A percentile compares a stretch with the other conserved stretches of the same genome.
Conservation (phyloP, 1,140 invertebrate genomes). For the Solen grandis region DNA sequence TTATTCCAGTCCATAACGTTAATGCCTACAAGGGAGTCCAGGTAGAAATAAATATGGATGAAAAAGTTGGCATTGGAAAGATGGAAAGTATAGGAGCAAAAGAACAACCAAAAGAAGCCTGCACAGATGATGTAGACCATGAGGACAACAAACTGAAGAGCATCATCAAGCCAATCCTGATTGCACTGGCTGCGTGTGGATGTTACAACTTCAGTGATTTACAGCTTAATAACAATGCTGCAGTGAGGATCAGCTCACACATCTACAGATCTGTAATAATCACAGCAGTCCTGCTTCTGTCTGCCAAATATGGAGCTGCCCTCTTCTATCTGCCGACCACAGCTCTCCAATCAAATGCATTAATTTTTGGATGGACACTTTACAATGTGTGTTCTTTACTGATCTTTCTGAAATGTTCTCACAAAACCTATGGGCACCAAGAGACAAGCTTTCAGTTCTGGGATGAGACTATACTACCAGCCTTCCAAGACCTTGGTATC, state of each 20-base stretch:
- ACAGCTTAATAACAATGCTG: no score
- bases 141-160: not conserved
- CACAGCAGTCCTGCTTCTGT: not conserved
- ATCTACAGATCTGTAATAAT: not conserved
- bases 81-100: no score
- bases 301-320: not conserved
- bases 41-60: no score
- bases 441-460: constrained; percentile 29
- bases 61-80: no score
- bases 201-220: constrained; percentile 37
- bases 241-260: not conserved
- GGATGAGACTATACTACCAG: constrained; percentile 6
- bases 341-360: not conserved
- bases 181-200: not conserved
- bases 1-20: no score
- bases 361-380: not conserved
- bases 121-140: not conserved
- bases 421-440: constrained; percentile 13
- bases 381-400: not conserved
- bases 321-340: not conserved
- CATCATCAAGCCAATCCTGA: constrained; percentile 16
- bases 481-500: constrained; percentile 3
- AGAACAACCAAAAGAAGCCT: not conserved
- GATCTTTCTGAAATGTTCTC: not conserved
- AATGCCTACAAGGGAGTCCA: no score